Evolutionary conservation across 2,888 invertebrate species (phyloP), one percentile per base, ranked within the genome.

Genomic region (Dysmachus trigonus): DNA sequence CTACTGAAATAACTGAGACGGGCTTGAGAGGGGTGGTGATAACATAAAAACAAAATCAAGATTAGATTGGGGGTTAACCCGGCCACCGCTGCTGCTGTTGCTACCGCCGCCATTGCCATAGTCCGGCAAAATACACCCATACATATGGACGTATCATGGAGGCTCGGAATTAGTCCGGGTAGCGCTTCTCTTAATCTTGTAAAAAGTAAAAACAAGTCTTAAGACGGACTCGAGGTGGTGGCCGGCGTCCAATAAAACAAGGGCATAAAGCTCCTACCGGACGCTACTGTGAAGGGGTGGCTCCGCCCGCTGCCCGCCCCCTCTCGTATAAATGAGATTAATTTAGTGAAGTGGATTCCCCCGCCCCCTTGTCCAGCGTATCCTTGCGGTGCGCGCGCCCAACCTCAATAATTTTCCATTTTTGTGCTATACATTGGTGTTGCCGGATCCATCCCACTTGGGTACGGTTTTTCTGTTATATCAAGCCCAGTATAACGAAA

Each of bases 371-470:
- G 71, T 71, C 33, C 38, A 30, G 22, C n/a, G 27, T 71, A 35
- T 35, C 53, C 15, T 41, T 38, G 72, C 22, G 18, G 62, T n/a
- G n/a, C n/a, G n/a, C n/a, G n/a, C n/a, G n/a, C 22, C 41, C 83
- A 72, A 83, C 83, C 83, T 83, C 83, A 83, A 83, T 83, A 83
- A 83, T 83, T 83, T 83, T 83, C 83, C 83, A 83, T 83, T 83
- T 83, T 83, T 83, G 62, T 62, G 72, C 38, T 83, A 72, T n/a
- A n/a, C n/a, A n/a, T 72, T 72, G 83, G 71, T 72, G 72, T 72
- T 83, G 71, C 71, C 33, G 7, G 83, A 72, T 27, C 41, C 83
- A 83, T 83, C 83, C 72, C 83, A 83, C 72, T 83, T 83, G 83
- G 83, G 83, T 83, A 83, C 83, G 72, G 83, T 83, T 83, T 72